Conservation (phyloP, 2,888 invertebrate genomes). For the Eustalomyia histrio region DNA sequence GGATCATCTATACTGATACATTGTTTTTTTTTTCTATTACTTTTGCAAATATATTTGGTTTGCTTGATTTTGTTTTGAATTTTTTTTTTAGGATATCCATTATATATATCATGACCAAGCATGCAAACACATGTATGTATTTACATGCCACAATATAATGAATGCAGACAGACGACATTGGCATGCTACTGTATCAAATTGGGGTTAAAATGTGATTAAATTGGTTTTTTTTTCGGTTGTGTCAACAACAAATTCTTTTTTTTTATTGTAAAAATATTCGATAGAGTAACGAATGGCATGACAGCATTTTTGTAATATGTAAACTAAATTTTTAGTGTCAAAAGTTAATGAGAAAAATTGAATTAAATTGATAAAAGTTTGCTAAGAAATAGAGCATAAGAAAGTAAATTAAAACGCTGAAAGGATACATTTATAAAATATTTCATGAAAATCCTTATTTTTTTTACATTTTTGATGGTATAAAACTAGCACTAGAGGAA, state of each 20-base stretch:
- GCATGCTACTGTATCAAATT: conserved; percentile 73
- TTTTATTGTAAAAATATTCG: background rate
- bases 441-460: too few species aligned
- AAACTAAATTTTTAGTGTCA: conserved; percentile 19
- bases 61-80: conserved; percentile 58
- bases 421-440: too few species aligned
- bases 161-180: conserved; percentile 63
- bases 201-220: conserved; percentile 79
- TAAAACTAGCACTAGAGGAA: too few species aligned
- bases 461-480: too few species aligned
- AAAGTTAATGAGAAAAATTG: conserved; percentile 37
- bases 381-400: background rate
- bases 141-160: conserved; percentile 53
- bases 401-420: too few species aligned
- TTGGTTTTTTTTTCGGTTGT: conserved; percentile 71
- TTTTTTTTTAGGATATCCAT: conserved; percentile 47
- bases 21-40: conserved; percentile 26
- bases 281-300: background rate
- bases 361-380: conserved; percentile 31
- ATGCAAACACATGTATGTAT: conserved; percentile 29
- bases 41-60: conserved; percentile 32
- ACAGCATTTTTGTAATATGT: conserved; percentile 9
- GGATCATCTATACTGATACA: conserved; percentile 29
- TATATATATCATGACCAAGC: conserved; percentile 55
- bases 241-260: conserved; percentile 71